A percentile compares a stretch with the other conserved stretches of the same genome.
phyloP scores from a whole-genome alignment of 2,797 vertebrate genomes.

The Spinibarbus caldwelli region DNA sequence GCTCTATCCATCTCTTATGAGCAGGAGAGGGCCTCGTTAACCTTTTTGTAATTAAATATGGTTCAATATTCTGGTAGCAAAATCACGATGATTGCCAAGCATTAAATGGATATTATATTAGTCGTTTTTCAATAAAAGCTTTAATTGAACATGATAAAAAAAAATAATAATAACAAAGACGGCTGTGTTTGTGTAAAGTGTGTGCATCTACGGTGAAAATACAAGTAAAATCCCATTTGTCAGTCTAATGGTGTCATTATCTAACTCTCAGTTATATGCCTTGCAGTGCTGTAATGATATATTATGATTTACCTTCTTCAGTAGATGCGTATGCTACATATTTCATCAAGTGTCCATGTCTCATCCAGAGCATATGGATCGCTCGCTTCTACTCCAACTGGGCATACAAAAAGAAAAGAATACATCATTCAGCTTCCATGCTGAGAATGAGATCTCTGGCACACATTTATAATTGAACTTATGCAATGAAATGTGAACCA shows the following conservation, averaged over 20 bases:
- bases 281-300: neutral
- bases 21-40: constrained; percentile 45
- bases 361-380: neutral
- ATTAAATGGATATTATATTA: neutral
- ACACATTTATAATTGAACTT: constrained; percentile 23
- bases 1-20: constrained; percentile 32
- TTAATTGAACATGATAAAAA: neutral
- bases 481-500: constrained; percentile 8
- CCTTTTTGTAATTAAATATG: constrained; percentile 55
- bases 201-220: no score
- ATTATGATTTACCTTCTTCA: neutral
- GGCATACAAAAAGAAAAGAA: neutral
- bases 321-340: neutral
- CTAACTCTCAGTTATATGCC: neutral
- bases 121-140: neutral
- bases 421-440: neutral
- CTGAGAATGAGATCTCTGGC: neutral
- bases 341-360: constrained; percentile 7
- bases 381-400: neutral
- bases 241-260: no score
- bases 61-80: constrained; percentile 49
- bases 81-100: constrained; percentile 11
- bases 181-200: neutral
- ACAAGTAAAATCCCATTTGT: neutral
- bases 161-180: neutral